Percentiles rank a stretch among this genome's conserved stretches.
Conservation (phyloP, 1,140 invertebrate genomes). For the Cepaea nemoralis region DNA sequence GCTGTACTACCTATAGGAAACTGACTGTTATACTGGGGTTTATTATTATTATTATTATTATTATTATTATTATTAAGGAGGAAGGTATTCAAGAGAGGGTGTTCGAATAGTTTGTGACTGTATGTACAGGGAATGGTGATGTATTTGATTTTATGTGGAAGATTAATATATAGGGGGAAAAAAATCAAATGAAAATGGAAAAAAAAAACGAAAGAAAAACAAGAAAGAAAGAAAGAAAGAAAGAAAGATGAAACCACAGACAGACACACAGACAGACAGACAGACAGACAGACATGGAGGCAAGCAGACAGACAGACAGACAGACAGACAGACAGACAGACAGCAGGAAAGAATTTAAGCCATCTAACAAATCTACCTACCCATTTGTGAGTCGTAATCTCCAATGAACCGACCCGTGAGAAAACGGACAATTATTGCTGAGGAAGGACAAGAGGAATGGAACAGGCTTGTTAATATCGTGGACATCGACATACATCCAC, state of each 20-base stretch:
- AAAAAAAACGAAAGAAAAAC: background rate
- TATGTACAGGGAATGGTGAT: no score
- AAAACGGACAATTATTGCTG: constrained; percentile 59
- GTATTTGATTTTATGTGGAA: no score
- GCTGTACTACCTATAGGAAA: no score
- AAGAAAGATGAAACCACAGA: background rate
- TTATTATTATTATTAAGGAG: no score
- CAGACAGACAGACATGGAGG: no score
- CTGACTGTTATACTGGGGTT: no score
- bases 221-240: background rate
- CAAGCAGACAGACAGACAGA: background rate
- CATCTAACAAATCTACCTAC: constrained; percentile 45
- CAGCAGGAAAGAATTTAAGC: no score
- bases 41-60: no score
- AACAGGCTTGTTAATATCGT: background rate
- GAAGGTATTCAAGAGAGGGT: no score
- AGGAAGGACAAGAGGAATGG: background rate
- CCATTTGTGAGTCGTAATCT: constrained; percentile 60
- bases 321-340: no score
- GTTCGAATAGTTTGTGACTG: no score
- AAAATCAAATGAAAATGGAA: background rate
- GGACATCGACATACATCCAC: background rate
- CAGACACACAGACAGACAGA: background rate
- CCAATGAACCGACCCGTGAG: constrained; percentile 62
- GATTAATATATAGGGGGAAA: no score